These are phyloP conservation scores for Loriculus beryllinus DNA, from an alignment of 2,797 vertebrate genomes.

Conservation along the genomic window DNA sequence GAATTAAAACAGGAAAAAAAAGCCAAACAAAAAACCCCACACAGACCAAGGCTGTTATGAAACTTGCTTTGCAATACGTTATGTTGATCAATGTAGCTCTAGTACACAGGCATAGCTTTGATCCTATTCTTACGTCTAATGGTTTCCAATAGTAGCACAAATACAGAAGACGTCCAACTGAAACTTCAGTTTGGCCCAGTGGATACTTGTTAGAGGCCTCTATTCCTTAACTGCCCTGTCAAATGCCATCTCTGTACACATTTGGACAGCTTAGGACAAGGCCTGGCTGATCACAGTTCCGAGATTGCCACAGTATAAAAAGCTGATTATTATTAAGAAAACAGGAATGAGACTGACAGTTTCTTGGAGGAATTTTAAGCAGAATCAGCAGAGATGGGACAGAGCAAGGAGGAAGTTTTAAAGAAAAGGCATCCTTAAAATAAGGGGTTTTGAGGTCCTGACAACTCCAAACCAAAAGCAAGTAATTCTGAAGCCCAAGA, in stretches of 20 bases:
- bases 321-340: neutral
- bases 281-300: neutral
- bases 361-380: neutral
- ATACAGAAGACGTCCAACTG: neutral
- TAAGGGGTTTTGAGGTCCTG: neutral
- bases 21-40: neutral
- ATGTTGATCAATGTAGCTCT: neutral
- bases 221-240: neutral
- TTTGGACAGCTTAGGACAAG: neutral
- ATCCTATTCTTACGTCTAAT: neutral
- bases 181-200: neutral
- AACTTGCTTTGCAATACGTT: neutral
- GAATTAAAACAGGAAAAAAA: neutral
- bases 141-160: neutral
- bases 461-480: neutral
- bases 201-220: neutral
- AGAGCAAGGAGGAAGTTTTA: neutral
- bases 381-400: neutral
- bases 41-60: neutral
- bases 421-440: neutral
- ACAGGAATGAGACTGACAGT: neutral
- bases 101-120: neutral
- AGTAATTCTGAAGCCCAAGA: neutral
- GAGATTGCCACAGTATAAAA: neutral
- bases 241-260: neutral